Evolutionary conservation across 2,888 invertebrate genomes (phyloP), one percentile per base, ranked within the genome.

Genomic region (Glyphotaelius pellucidus): DNA sequence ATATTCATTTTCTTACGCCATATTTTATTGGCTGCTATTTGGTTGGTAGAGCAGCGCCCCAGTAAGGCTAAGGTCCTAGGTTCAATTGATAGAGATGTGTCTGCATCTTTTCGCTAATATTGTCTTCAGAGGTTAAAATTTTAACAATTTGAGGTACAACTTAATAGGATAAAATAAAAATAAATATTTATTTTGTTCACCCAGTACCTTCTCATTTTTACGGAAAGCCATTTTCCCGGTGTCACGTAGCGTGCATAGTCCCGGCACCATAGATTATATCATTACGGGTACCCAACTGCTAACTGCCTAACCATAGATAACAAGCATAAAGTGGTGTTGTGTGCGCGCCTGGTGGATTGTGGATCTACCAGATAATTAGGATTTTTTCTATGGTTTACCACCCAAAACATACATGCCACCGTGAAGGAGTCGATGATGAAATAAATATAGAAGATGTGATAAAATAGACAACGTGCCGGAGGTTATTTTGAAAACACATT

Each of bases 261-360:
- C 90, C 90, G 89, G 91, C 91, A 92, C 93, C 93, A 92, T 93
- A 92, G 93, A 93, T 93, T 93, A 93, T 93, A 93, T 93, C 93
- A 93, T 93, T 93, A 93, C 91, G n/a, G 67, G 67, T 67, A n/a
- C n/a, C 67, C 25, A n/a, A 67, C 52, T 52, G 52, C 52, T 52
- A 52, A 52, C 52, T 52, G 25, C 25, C 67, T 67, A 67, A 92
- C 89, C 91, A 91, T 92, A 93, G 93, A 93, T 93, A 93, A 93
- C 93, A 91, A 93, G 92, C 91, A 91, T 92, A 90, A 92, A 92
- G 91, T 90, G 88, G 91, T 92, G 87, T 91, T 90, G 83, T 92
- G 92, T 38, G 81, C 84, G 91, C 92, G 84, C 90, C 90, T 85
- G 79, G 52, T 35, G n/a, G 87, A 52, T 52, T 52, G 52, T 52